Evolutionary conservation across 2,888 invertebrate genomes (phyloP).

Genomic region (Drosophila suboccidentalis): DNA sequence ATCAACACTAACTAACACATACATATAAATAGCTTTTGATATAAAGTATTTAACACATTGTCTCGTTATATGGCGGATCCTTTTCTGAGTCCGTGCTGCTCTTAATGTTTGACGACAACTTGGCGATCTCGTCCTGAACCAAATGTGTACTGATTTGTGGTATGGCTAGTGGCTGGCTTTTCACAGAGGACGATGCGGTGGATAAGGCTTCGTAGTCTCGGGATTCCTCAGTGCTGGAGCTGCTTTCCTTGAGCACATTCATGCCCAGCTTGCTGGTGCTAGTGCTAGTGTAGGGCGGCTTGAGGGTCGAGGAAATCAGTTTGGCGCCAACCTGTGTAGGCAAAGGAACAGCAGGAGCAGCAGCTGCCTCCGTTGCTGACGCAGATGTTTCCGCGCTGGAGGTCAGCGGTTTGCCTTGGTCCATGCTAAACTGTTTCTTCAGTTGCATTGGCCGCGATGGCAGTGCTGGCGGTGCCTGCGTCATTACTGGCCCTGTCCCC

Average conservation of each 20-base stretch:
- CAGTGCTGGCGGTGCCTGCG: conserved; percentile 72
- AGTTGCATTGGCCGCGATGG: conserved; percentile 82
- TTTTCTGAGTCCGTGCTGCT: conserved; percentile 86
- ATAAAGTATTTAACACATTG: conserved; percentile 83
- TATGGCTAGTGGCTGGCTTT: conserved; percentile 73
- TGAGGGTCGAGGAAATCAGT: conserved; percentile 81
- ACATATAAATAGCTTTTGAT: conserved; percentile 7
- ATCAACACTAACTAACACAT: conserved; percentile 5
- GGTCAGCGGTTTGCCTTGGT: conserved; percentile 82
- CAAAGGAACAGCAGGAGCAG: conserved; percentile 21
- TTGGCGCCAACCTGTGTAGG: conserved; percentile 73
- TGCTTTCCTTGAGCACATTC: conserved; percentile 85
- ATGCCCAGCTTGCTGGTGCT: conserved; percentile 76
- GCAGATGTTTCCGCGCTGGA: conserved; percentile 38
- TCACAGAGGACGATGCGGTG: conserved; percentile 46
- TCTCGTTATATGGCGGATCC: conserved; percentile 86
- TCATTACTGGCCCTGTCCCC: conserved; percentile 58
- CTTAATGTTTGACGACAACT: conserved; percentile 85
- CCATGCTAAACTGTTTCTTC: conserved; percentile 86
- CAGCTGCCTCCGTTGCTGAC: conserved; percentile 16
- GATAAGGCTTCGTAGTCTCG: conserved; percentile 79
- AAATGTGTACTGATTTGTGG: conserved; percentile 85
- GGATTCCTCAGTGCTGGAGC: conserved; percentile 85
- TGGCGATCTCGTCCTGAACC: conserved; percentile 86
- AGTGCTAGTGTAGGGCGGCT: conserved; percentile 77